These are phyloP conservation scores for Aphaenogaster ashmeadi DNA, from an alignment of 1,140 invertebrate genomes.

Conservation along the genomic window DNA sequence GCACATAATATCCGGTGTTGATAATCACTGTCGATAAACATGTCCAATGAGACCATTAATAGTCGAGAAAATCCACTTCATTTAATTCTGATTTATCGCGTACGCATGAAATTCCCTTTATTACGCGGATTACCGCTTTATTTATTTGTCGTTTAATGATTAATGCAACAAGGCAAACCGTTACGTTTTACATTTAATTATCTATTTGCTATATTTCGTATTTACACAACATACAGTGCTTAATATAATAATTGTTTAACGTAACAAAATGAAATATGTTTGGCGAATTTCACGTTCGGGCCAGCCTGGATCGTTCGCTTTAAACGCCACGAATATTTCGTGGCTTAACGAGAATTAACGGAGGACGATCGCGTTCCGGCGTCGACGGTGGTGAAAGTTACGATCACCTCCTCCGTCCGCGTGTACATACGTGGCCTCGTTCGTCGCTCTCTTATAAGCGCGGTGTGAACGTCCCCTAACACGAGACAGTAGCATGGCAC, in stretches of 20 bases:
- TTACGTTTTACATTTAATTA: conserved; percentile 6
- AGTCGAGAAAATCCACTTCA: conserved; percentile 42
- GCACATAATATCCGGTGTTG: conserved; percentile 45
- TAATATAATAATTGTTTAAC: background rate
- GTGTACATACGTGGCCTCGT: conserved; percentile 81
- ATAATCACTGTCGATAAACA: conserved; percentile 56
- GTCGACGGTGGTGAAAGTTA: conserved; percentile 83
- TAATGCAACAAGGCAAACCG: background rate
- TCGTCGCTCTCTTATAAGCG: conserved; percentile 67
- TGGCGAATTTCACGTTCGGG: background rate
- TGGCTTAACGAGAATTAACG: conserved; percentile 39
- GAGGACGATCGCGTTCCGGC: conserved; percentile 58
- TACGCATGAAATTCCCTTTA: conserved; percentile 31
- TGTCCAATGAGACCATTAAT: conserved; percentile 42
- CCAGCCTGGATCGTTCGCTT: background rate
- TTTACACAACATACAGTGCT: background rate
- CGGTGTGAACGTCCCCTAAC: conserved; percentile 72
- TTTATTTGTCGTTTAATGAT: conserved; percentile 25
- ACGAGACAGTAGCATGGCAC: conserved; percentile 68
- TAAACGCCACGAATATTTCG: conserved; percentile 25
- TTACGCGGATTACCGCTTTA: background rate
- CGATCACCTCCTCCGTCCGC: conserved; percentile 63
- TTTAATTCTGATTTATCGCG: conserved; percentile 40
- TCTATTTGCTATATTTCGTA: background rate
- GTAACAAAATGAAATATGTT: background rate